phyloP scores from a whole-genome alignment of 2,113 vertebrate genomes.

The Cephalopholis sonnerati region DNA sequence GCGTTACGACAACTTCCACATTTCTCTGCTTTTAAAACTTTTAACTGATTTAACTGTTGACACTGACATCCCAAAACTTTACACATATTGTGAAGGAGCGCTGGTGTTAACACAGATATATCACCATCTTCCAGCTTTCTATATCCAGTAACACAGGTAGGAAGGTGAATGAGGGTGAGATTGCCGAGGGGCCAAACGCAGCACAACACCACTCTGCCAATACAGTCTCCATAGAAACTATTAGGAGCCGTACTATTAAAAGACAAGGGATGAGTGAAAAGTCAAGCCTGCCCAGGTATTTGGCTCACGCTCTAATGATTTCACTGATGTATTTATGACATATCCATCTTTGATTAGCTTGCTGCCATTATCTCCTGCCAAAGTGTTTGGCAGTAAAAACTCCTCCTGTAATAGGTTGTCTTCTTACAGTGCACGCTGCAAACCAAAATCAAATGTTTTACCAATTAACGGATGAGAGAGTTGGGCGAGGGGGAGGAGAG shows the following conservation, averaged over 20 bases:
- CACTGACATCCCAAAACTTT: constrained; percentile 12
- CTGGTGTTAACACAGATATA: constrained; percentile 48
- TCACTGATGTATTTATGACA: constrained; percentile 35
- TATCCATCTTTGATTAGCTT: constrained; percentile 24
- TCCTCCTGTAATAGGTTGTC: background rate
- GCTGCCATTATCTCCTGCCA: constrained; percentile 2
- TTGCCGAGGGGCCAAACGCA: constrained; percentile 53
- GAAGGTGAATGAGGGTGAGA: constrained; percentile 65
- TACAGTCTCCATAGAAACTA: constrained; percentile 76
- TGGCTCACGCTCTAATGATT: constrained; percentile 32
- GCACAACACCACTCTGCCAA: constrained; percentile 56
- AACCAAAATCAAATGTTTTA: constrained; percentile 19
- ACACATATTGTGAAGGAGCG: background rate
- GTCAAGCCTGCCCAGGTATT: constrained; percentile 35
- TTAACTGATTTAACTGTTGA: constrained; percentile 26
- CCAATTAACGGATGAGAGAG: constrained; percentile 10
- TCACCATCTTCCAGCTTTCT: constrained; percentile 55
- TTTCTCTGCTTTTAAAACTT: constrained; percentile 16
- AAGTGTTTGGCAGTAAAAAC: constrained; percentile 19
- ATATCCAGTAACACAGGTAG: constrained; percentile 68
- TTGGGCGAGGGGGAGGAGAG: background rate
- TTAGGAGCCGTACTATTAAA: constrained; percentile 57
- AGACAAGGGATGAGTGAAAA: constrained; percentile 43
- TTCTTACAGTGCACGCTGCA: background rate
- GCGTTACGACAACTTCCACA: background rate